Evolutionary conservation across 1,140 invertebrate genomes (phyloP).

Genomic region (Gryllus bimaculatus): DNA sequence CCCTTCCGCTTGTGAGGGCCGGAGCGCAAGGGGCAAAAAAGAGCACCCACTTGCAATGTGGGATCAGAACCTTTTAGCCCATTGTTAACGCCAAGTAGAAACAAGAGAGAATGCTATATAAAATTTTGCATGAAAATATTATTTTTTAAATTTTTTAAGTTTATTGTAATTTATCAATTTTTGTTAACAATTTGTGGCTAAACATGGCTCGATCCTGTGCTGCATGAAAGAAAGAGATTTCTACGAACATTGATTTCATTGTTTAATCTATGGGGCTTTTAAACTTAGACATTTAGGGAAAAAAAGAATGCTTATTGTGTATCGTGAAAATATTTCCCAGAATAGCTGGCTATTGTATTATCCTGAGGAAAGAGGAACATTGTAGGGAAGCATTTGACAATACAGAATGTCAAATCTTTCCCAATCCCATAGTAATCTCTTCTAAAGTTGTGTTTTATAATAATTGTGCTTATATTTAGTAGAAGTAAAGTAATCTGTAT

Average conservation of each 20-base stretch:
- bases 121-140: not conserved
- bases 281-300: not conserved
- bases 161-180: not conserved
- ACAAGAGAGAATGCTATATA: not conserved
- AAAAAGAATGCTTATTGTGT: conserved; percentile 9
- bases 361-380: not conserved
- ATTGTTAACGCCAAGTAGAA: conserved; percentile 2
- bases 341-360: conserved; percentile 9
- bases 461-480: not conserved
- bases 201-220: not conserved
- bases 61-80: conserved; percentile 13
- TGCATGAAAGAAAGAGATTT: not conserved
- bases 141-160: not conserved
- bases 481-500: not conserved
- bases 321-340: conserved; percentile 18
- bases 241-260: conserved; percentile 17
- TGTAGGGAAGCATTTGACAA: not conserved
- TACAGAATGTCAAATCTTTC: not conserved
- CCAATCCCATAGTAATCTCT: not conserved
- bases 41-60: not conserved
- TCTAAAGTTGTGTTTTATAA: not conserved
- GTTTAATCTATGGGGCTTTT: conserved; percentile 19
- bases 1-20: conserved; percentile 7
- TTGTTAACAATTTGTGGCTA: not conserved
- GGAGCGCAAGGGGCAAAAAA: conserved; percentile 8